Base-by-base conservation (phyloP, 30 jellyfish, hydroid and myxozoan genomes). In the Aurelia aurita complex sp. Pacific region DNA sequence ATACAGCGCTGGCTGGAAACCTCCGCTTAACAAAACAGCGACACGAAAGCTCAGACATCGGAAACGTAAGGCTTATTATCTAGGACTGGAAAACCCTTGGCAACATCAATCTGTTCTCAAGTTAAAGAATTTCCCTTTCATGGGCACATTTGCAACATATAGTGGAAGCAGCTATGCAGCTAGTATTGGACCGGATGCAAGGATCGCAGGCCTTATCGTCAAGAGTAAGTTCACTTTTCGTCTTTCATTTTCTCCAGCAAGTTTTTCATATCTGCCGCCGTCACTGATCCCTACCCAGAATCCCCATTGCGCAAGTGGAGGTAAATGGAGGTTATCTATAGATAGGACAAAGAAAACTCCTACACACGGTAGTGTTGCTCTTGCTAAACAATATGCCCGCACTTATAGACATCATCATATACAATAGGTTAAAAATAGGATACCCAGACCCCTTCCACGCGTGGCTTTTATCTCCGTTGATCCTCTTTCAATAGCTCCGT, bases 11-110 rank as follows among this genome's bases (percentile, higher is more conserved):
- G 98, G 98, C 4, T 92, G 98, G 98, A 57, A 71, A 64, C 93
- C 96, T 36, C 96, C 96, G 1, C 46, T 87, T 62, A 87, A 87
- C 87, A 42, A 75, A 42, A 19, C 96, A 17, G 90, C 77, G 64
- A 80, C 86, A 18, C 83, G 95, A 36, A 69, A 85, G 35, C 82
- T 76, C 77, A 61, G 98, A 36, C 84, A 53, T 55, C 74, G 97
- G 36, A 87, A 82, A 51, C 83, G 97, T 8, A 88, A 92, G 55
- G 97, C 98, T 13, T 59, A 73, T 68, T 92, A 84, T 82, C 83
- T 85, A 5, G 98, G 98, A 16, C 81, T 87, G 64, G 98, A 92
- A 83, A 78, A 87, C 70, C 97, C 98, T 1, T 92, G 98, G 98
- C 76, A 77, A 61, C 76, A 87, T 69, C 97, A 92, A 57, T 86